Base-by-base conservation (phyloP, 2,797 vertebrate species). In the Pitangus sulphuratus region DNA sequence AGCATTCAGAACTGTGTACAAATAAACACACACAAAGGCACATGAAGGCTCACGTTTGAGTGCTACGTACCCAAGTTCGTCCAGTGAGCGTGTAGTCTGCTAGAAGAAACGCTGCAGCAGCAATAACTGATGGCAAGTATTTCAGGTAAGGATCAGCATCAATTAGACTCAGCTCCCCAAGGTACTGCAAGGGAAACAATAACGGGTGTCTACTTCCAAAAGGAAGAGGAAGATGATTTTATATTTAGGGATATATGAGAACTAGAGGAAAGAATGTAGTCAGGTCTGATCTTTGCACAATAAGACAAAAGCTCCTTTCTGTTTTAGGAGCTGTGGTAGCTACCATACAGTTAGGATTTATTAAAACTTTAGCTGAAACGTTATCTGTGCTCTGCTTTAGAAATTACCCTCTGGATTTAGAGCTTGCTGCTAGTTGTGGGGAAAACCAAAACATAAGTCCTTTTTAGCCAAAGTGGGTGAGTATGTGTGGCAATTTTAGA, bases 101-200 rank as follows among this genome's bases (percentile, higher is more conserved):
- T 87, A 99, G 93, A 37, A 97, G 87, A 84, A 98, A 99, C 11
- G 99, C 99, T 3, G 99, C 98, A 61, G 99, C 99, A 35, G 99
- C 99, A 3, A 97, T 98, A 37, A 99, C 97, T 8, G 99, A 99
- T 4, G 99, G 99, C 64, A 99, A 96, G 77, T 99, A 99, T 95
- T 99, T 99, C 89, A 99, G 94, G 96, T 99, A 99, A 12, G 99
- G 98, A 62, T 99, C 99, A 0, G 99, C 99, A 89, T 99, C 99
- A 8, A 99, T 98, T 81, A 99, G 94, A 92, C 99, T 99, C 77
- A 99, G 97, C 96, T 99, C 99, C 39, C 99, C 98, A 20, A 99
- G 97, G 95, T 99, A 99, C 99, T 99, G 94, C 70, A 92, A 82
- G 15, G 6, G 87, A 94, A 97, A 68, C 0, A 1, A 72, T 17